Evolutionary conservation across 2,888 invertebrate species (phyloP), one percentile per base, ranked within the genome.

Genomic region (Drosophila histrio): DNA sequence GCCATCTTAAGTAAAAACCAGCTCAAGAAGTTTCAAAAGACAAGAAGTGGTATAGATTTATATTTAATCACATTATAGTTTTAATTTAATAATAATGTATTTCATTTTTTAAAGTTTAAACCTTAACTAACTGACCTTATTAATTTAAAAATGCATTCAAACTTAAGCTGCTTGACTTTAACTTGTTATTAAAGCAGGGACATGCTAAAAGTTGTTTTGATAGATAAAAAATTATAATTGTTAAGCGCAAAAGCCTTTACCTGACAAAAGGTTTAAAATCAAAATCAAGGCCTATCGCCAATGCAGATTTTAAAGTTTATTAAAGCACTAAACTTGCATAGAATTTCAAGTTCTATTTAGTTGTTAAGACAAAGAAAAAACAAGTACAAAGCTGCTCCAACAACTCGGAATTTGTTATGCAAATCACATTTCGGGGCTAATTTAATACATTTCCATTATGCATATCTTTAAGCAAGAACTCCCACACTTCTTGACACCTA

Each of bases 381-480:
- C 13, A 53, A 53, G 30, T 53, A 32, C 17, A 53, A 49, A 43
- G 34, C 0, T 11, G 9, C n/a, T 21, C 13, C 0, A 7, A 44
- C 11, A 19, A 9, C 13, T 32, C 3, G 39, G 1, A 59, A 43
- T 59, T 59, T 64, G 46, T 11, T 52, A 72, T 72, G 72, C 58
- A 72, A 77, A 72, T 77, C 58, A 44, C 59, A 67, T 59, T 52
- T 44, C 22, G 21, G 9, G 32, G 28, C 73, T 77, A 66, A 74
- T 74, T 74, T 56, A 77, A 66, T 66, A 59, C 50, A 72, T 61
- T 67, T 62, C 24, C 62, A 73, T 77, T 46, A 50, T 58, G 60
- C 54, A 58, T 36, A 41, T 58, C 15, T 36, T 60, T 39, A 54
- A 54, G 15, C 22, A n/a, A n/a, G 7, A 34, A 30, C 46, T 13